These are phyloP conservation scores for Drosophila eugracilis DNA, from an alignment of 1,140 invertebrate genomes.

Conservation along the genomic window DNA sequence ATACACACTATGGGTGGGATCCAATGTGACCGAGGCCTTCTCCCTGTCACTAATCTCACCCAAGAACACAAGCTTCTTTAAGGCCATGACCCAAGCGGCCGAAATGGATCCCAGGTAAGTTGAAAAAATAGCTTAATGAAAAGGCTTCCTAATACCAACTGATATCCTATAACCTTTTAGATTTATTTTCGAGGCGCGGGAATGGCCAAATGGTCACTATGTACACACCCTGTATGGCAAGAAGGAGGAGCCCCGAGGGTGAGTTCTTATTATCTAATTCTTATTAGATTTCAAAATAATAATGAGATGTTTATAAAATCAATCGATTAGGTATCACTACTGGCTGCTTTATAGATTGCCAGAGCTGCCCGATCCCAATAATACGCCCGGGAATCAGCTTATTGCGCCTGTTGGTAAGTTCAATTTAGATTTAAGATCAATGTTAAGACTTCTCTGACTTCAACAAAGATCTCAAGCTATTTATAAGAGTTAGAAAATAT, in stretches of 20 bases:
- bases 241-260: slow-evolving; percentile 93
- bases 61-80: slow-evolving; percentile 88
- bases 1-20: slow-evolving; percentile 94
- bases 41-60: slow-evolving; percentile 79
- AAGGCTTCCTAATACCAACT: not conserved
- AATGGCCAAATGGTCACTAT: slow-evolving; percentile 96
- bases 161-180: slow-evolving; percentile 18
- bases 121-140: not conserved
- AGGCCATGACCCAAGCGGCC: slow-evolving; percentile 93
- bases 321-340: slow-evolving; percentile 89
- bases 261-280: slow-evolving; percentile 6
- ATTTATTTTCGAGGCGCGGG: slow-evolving; percentile 90
- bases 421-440: too few relatives aligned
- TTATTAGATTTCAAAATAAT: too few relatives aligned
- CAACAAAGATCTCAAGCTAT: not conserved
- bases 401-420: slow-evolving; percentile 92
- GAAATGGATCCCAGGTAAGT: slow-evolving; percentile 88
- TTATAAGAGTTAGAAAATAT: not conserved
- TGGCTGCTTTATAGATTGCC: slow-evolving; percentile 93
- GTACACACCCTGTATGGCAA: slow-evolving; percentile 94
- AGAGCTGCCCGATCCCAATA: slow-evolving; percentile 90
- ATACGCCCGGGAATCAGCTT: slow-evolving; percentile 92
- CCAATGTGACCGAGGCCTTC: slow-evolving; percentile 88
- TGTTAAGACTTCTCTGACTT: not conserved
- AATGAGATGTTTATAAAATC: not conserved